Base-by-base conservation (phyloP, 2,113 vertebrate genomes). In the Lutjanus erythropterus region DNA sequence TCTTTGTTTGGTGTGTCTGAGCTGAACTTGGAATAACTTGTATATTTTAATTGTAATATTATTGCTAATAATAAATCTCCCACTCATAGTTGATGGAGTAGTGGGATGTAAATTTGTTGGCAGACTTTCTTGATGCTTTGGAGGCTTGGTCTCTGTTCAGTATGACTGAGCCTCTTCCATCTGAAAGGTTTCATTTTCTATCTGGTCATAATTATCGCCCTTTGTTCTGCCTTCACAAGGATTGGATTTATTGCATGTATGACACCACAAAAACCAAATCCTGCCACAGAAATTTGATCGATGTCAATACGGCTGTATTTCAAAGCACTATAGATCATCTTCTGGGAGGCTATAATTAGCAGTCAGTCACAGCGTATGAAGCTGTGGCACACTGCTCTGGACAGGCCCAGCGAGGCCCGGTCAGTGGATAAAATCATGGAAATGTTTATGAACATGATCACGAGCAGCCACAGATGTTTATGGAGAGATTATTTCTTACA, bases 401-500 rank as follows among this genome's bases (percentile, higher is more conserved):
- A 83, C 67, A 5, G 37, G 55, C 41, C 68, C 35, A 6, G 4
- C 0, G 58, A 39, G 35, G 44, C 65, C 16, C 23, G 61, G 78
- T 60, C 77, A 69, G 52, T 4, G 74, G 56, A 83, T 65, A 61
- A 77, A 80, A 75, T 75, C 60, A 77, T 80, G 85, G 64, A 77
- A 80, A 71, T 87, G 80, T 85, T 80, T 83, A 59, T 42, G 72
- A 78, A 37, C 19, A 16, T 44, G 65, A 80, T 72, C 60, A 56
- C 23, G 35, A 81, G 52, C n/a, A 14, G 18, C 53, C 73, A 37
- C 80, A 73, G 60, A 75, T 86, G 80, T 86, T 88, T 84, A 78
- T 39, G 31, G 72, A 77, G 78, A 23, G 60, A 78, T 88, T 44
- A 61, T 56, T 74, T 19, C 52, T 83, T 23, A 58, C 58, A 71